Base-by-base conservation (phyloP, 1,140 invertebrate genomes). In the Drosophila nikananu region DNA sequence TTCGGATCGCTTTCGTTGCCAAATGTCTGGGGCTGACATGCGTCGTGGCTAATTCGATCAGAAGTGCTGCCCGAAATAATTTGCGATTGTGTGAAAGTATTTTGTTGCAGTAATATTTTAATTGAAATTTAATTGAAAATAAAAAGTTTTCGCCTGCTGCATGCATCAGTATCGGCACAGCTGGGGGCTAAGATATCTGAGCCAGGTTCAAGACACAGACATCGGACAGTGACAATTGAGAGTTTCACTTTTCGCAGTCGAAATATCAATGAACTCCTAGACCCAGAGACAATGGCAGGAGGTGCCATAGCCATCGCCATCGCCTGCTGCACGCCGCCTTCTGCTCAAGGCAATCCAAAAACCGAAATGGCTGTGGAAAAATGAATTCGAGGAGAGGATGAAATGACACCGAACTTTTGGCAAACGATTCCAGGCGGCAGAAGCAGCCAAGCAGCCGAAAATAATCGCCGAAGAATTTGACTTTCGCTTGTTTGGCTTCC, bases 381-480 rank as follows among this genome's bases (percentile, higher is more conserved):
- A 65, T 65, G 57, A 62, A 63, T 41, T 23, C 57, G 35, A 58
- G 62, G 67, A 55, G 65, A 49, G 48, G 62, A 32, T 73, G 58
- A 89, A 87, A 80, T 87, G 83, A 89, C 81, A 89, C 78, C 61
- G 66, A 77, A 67, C 37, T 83, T 79, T 52, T 57, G 60, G 42
- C 48, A 66, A 70, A 84, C 79, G 71, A 67, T 81, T 75, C 46
- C 67, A 73, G 77, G 58, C 81, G 77, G 58, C 81, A 83, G 83
- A 83, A 89, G 84, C 77, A 55, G 57, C 74, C 63, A 48, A 15
- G 46, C 46, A 49, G 21, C 19, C 37, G 74, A 62, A 83, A 81
- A 89, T 89, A 90, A 84, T 90, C 86, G 84, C 41, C 51, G 86
- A 90, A 89, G 84, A 89, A 89, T 89, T 90, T 90, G 78, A 90